phyloP scores from a whole-genome alignment of 2,888 invertebrate species.

The Smittia sp. region DNA sequence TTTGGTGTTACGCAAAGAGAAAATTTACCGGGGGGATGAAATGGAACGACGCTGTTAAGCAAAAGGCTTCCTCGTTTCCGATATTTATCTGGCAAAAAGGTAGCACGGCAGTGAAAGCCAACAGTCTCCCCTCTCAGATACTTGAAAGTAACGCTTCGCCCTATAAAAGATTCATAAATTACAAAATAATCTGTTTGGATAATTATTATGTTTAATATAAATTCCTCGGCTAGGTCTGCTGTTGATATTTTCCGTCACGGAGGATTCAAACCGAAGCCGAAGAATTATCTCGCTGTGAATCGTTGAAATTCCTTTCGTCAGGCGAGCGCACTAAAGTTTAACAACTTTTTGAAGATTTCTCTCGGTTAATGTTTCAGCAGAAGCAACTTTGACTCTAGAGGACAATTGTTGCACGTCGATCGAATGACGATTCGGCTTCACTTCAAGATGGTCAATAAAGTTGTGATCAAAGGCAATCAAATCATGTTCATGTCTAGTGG shows the following conservation, averaged over 20 bases:
- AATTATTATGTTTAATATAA: slow-evolving; percentile 33
- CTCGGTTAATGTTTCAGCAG: too few relatives aligned
- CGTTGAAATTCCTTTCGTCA: not conserved
- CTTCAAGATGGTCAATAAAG: not conserved
- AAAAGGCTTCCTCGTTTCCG: slow-evolving; percentile 10
- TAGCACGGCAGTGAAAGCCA: not conserved
- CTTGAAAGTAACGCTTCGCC: not conserved
- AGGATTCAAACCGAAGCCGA: too few relatives aligned
- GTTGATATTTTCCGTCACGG: slow-evolving; percentile 1
- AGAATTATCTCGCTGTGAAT: not conserved
- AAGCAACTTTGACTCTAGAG: too few relatives aligned
- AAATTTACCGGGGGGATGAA: not conserved
- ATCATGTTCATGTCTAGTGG: too few relatives aligned
- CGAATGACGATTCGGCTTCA: not conserved
- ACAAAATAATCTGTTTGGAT: slow-evolving; percentile 19
- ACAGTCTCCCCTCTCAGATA: not conserved
- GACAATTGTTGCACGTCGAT: too few relatives aligned
- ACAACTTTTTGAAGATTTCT: not conserved
- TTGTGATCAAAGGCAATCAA: too few relatives aligned
- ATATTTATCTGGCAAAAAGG: not conserved
- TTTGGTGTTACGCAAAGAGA: slow-evolving; percentile 5
- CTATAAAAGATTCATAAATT: slow-evolving; percentile 21
- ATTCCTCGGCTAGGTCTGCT: not conserved
- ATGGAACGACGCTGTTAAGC: not conserved
- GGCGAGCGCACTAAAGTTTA: not conserved